Conservation (phyloP, 2,113 vertebrate species). For the Scalopus aquaticus region DNA sequence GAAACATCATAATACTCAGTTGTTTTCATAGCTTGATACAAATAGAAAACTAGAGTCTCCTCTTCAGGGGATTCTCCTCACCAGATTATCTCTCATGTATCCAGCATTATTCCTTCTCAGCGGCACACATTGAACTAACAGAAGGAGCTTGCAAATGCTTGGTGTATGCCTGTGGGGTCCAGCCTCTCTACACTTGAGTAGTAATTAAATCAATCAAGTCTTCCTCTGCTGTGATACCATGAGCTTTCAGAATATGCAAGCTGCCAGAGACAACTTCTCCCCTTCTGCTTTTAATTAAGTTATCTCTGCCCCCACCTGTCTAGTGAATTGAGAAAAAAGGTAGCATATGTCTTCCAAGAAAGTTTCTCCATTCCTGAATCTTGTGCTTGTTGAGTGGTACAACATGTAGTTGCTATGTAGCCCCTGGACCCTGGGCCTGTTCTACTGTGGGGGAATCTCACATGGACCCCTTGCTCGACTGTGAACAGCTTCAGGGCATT, state of each 20-base stretch:
- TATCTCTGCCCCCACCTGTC: conserved; percentile 59
- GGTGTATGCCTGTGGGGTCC: conserved; percentile 50
- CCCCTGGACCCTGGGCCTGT: neutral
- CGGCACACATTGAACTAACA: conserved; percentile 27
- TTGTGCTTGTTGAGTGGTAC: neutral
- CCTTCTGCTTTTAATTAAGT: conserved; percentile 64
- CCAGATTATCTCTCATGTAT: neutral
- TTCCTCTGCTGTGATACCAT: conserved; percentile 42
- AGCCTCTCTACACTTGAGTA: conserved; percentile 58
- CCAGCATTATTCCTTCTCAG: neutral
- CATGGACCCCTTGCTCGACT: fast-evolving
- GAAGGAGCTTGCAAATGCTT: conserved; percentile 12
- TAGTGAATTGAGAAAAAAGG: neutral
- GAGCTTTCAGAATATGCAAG: conserved; percentile 17
- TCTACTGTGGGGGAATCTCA: neutral
- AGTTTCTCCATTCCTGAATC: neutral
- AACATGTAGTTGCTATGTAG: too few species aligned
- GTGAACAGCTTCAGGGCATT: fast-evolving
- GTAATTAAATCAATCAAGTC: conserved; percentile 77
- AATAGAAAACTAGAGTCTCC: neutral
- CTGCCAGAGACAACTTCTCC: conserved; percentile 58
- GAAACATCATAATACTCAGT: neutral
- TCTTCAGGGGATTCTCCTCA: neutral
- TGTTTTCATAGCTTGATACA: neutral
- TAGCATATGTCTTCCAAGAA: conserved; percentile 44